These are phyloP conservation scores for Nebria ingens DNA, from an alignment of 1,140 invertebrate species.

Conservation along the genomic window DNA sequence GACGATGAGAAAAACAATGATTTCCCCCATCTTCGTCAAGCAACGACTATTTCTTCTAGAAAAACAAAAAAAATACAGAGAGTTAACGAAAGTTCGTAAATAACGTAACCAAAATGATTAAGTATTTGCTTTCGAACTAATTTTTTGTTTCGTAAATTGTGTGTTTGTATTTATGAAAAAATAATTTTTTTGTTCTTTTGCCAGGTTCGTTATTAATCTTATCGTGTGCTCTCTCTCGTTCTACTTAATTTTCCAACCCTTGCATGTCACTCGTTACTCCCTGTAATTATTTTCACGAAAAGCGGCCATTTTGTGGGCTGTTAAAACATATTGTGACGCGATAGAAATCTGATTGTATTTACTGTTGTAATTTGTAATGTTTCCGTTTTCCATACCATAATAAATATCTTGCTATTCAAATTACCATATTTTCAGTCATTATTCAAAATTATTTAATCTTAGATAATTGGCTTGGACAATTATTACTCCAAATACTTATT, in stretches of 20 bases:
- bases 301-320: background rate
- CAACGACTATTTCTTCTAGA: background rate
- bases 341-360: slow-evolving; percentile 6
- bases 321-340: slow-evolving; percentile 6
- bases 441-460: background rate
- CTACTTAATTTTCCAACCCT: background rate
- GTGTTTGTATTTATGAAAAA: background rate
- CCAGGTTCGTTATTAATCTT: background rate
- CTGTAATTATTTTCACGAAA: slow-evolving; percentile 9
- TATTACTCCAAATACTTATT: too few species aligned
- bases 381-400: slow-evolving; percentile 2
- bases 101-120: background rate
- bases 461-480: too few species aligned
- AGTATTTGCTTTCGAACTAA: background rate
- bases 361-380: background rate
- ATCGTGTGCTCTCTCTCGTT: background rate
- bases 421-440: background rate
- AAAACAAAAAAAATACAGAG: background rate
- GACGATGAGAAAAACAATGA: slow-evolving; percentile 5
- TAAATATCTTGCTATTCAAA: too few species aligned
- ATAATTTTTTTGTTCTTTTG: background rate
- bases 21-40: background rate
- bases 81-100: slow-evolving; percentile 7
- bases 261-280: background rate
- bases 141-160: background rate